These are phyloP conservation scores for Nomada ruficornis DNA, from an alignment of 2,888 invertebrate species.

Conservation along the genomic window DNA sequence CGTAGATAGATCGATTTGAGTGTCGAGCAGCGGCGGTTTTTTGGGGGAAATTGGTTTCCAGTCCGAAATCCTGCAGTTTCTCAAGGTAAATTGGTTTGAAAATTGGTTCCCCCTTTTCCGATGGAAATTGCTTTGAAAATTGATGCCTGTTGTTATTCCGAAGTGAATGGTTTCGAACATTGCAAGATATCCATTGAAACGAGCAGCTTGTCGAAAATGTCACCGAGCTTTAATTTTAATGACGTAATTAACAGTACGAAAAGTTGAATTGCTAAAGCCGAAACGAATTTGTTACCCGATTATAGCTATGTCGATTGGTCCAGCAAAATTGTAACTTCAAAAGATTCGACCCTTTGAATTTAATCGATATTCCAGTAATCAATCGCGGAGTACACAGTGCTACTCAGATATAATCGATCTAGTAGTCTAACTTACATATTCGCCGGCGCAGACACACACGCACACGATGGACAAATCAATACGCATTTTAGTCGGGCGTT, in stretches of 20 bases:
- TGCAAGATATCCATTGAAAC: background rate
- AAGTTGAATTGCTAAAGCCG: background rate
- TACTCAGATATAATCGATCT: slow-evolving; percentile 50
- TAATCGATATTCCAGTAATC: background rate
- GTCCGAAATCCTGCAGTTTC: slow-evolving; percentile 19
- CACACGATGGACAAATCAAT: slow-evolving; percentile 10
- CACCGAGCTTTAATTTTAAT: background rate
- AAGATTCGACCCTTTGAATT: background rate
- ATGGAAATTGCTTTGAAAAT: slow-evolving; percentile 37
- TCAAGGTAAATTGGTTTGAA: slow-evolving; percentile 26
- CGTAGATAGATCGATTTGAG: slow-evolving; percentile 14
- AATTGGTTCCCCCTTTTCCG: slow-evolving; percentile 22
- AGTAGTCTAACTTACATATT: slow-evolving; percentile 37
- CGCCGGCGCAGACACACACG: background rate
- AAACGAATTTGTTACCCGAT: background rate
- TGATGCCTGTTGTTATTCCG: slow-evolving; percentile 17
- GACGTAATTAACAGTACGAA: background rate
- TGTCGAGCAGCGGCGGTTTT: slow-evolving; percentile 23
- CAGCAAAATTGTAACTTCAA: background rate
- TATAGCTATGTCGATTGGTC: background rate
- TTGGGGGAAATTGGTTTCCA: slow-evolving; percentile 16
- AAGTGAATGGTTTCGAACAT: background rate
- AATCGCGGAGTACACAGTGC: background rate
- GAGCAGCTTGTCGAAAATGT: too few species aligned
- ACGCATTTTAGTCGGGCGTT: slow-evolving; percentile 10